Conservation (phyloP, 2,888 invertebrate species). For the Drosophila nr. medialis region DNA sequence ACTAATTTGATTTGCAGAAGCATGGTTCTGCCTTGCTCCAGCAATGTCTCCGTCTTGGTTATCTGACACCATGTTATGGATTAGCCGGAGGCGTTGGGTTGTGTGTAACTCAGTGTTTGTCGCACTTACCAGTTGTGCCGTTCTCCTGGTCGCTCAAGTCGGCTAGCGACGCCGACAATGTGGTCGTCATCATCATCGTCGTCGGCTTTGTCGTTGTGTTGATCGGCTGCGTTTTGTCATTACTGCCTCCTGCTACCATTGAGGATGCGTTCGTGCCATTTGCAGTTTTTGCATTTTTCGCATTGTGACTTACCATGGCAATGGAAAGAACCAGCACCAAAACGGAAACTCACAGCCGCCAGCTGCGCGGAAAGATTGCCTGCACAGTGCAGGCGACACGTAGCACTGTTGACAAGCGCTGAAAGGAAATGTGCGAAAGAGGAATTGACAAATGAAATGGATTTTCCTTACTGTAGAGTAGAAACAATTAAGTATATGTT, state of each 20-base stretch:
- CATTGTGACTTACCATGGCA: constrained; percentile 76
- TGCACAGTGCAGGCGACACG: constrained; percentile 42
- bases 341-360: constrained; percentile 63
- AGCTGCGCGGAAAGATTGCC: constrained; percentile 66
- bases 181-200: constrained; percentile 43
- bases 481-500: constrained; percentile 28
- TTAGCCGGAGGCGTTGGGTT: constrained; percentile 15
- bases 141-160: constrained; percentile 75
- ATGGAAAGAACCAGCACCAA: constrained; percentile 20
- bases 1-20: constrained; percentile 62
- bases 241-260: constrained; percentile 59
- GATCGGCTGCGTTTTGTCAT: constrained; percentile 57
- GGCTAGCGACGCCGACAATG: constrained; percentile 62
- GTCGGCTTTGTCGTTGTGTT: constrained; percentile 47
- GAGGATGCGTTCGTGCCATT: constrained; percentile 74
- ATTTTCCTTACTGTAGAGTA: constrained; percentile 23
- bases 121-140: constrained; percentile 80
- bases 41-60: not conserved
- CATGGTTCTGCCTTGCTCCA: constrained; percentile 10
- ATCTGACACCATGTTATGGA: constrained; percentile 15
- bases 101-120: constrained; percentile 36
- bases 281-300: constrained; percentile 79
- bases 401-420: constrained; percentile 59
- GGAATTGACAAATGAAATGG: constrained; percentile 23
- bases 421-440: constrained; percentile 33